Conservation (phyloP, 2,888 invertebrate species). For the Corbicula japonica region DNA sequence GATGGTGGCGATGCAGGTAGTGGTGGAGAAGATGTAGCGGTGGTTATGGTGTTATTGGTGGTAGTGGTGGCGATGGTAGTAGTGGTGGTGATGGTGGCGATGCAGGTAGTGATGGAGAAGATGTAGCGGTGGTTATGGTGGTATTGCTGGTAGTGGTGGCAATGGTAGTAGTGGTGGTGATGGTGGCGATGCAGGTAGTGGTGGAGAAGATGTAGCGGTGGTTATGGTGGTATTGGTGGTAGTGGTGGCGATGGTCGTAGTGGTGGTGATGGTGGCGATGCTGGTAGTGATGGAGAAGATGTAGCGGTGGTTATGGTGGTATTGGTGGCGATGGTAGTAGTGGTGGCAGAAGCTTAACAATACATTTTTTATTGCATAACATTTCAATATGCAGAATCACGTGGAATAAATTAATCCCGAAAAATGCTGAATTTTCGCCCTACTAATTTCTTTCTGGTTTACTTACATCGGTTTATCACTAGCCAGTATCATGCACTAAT, state of each 20-base stretch:
- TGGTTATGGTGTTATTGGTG: not conserved
- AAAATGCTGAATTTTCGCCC: too few relatives aligned
- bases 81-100: not conserved
- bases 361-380: too few relatives aligned
- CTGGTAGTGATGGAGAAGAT: not conserved
- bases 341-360: too few relatives aligned
- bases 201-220: slow-evolving; percentile 14
- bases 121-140: not conserved
- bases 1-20: not conserved
- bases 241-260: slow-evolving; percentile 7
- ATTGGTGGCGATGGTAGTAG: not conserved
- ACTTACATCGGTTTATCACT: too few relatives aligned
- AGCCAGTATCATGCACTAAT: too few relatives aligned
- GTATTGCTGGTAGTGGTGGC: slow-evolving; percentile 9
- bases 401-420: too few relatives aligned
- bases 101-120: not conserved
- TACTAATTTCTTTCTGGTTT: too few relatives aligned
- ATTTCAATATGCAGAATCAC: too few relatives aligned
- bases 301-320: not conserved
- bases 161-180: not conserved
- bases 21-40: not conserved
- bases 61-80: not conserved
- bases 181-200: slow-evolving; percentile 8
- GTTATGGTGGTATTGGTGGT: slow-evolving; percentile 14
- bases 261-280: not conserved